Percentiles rank a stretch among this genome's conserved stretches.
phyloP scores from a whole-genome alignment of 2,888 invertebrate genomes.

The Melolontha melolontha region DNA sequence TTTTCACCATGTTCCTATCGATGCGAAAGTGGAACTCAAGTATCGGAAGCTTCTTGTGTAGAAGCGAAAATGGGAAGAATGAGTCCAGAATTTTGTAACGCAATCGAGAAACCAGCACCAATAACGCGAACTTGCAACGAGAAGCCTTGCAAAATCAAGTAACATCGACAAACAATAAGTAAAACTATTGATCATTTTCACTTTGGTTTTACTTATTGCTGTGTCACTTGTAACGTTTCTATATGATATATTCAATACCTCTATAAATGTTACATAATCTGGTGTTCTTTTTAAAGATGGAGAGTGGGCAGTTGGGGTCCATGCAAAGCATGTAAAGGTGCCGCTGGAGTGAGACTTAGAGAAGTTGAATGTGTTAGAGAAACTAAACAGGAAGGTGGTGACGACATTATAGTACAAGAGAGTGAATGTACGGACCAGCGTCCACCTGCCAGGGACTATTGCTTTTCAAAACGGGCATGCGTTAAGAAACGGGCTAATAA shows the following conservation, averaged over 20 bases:
- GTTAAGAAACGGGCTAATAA: conserved; percentile 52
- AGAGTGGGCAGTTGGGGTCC: conserved; percentile 74
- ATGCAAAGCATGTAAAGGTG: conserved; percentile 70
- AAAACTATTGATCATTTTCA: conserved; percentile 1
- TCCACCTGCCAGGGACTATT: conserved; percentile 60
- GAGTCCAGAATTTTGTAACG: conserved; percentile 68
- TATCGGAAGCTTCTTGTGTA: conserved; percentile 69
- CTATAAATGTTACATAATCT: too few species aligned
- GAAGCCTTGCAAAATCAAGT: conserved; percentile 67
- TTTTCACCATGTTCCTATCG: conserved; percentile 73
- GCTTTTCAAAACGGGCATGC: conserved; percentile 60
- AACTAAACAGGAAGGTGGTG: conserved; percentile 63
- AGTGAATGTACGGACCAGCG: conserved; percentile 56
- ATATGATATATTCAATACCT: too few species aligned
- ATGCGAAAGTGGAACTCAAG: conserved; percentile 73
- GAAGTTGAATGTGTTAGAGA: conserved; percentile 68
- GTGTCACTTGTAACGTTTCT: too few species aligned
- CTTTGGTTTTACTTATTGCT: too few species aligned
- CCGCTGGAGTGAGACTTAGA: conserved; percentile 64
- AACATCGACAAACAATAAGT: conserved; percentile 37
- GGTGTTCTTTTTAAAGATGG: conserved; percentile 66
- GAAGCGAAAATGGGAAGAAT: conserved; percentile 74
- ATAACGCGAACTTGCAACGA: conserved; percentile 66
- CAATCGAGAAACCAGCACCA: conserved; percentile 62
- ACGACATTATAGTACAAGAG: conserved; percentile 64